phyloP scores from a whole-genome alignment of 2,888 invertebrate species.

The Allolobophora icterica region DNA sequence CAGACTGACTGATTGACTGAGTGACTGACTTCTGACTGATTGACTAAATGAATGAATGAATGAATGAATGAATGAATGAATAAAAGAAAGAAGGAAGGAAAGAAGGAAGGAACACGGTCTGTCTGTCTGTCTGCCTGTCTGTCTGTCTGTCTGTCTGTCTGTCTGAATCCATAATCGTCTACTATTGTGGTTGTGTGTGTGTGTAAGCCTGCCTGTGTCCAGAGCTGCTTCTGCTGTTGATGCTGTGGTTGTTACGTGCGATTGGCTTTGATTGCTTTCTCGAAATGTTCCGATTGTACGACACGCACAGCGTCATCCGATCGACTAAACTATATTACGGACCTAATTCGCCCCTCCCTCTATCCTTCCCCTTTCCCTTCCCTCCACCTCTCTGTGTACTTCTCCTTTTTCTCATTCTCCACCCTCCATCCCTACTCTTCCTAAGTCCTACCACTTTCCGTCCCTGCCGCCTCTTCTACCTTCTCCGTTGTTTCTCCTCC shows the following conservation, averaged over 20 bases:
- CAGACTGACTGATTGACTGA: background rate
- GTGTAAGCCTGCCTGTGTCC: background rate
- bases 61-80: background rate
- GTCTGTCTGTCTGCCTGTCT: background rate
- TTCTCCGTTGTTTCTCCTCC: background rate
- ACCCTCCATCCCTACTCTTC: background rate
- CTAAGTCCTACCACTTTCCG: background rate
- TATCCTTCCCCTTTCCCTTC: background rate
- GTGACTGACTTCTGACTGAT: background rate
- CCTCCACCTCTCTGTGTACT: background rate
- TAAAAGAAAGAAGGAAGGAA: background rate
- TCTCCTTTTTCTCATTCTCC: background rate
- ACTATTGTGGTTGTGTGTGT: background rate
- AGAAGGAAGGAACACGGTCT: background rate
- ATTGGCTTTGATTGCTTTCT: conserved; percentile 17
- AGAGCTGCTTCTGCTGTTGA: background rate
- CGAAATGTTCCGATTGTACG: conserved; percentile 11
- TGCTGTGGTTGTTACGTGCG: conserved; percentile 11
- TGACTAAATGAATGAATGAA: background rate
- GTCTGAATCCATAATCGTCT: background rate
- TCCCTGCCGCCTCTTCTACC: background rate
- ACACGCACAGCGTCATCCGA: background rate
- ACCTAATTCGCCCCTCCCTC: conserved; percentile 7
- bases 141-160: background rate
- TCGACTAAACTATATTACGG: conserved; percentile 14